Evolutionary conservation across 2,797 vertebrate genomes (phyloP).

Genomic region (Centropyge bicolor): DNA sequence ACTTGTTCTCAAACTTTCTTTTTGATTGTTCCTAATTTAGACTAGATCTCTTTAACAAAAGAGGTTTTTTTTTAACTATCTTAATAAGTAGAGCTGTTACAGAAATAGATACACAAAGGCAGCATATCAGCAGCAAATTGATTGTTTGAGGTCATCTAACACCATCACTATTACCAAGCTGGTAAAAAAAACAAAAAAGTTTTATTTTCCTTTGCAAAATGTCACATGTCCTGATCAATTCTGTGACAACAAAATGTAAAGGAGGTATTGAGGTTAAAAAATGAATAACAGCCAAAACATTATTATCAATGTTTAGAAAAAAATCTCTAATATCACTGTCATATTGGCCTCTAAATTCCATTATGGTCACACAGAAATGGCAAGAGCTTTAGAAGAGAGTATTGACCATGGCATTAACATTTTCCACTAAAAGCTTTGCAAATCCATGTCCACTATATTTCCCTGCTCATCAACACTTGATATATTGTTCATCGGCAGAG

Average conservation of each 20-base stretch:
- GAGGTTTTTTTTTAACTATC: no score
- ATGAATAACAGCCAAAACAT: neutral
- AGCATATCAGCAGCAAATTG: fast-evolving
- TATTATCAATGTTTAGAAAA: neutral
- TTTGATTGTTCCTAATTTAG: neutral
- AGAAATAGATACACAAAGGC: neutral
- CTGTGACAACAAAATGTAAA: neutral
- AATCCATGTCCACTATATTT: constrained; percentile 17
- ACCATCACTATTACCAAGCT: no score
- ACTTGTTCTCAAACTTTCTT: neutral
- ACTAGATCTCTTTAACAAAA: neutral
- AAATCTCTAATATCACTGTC: neutral
- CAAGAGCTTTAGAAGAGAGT: neutral
- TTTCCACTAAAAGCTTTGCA: constrained; percentile 23
- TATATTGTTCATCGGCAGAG: constrained; percentile 28
- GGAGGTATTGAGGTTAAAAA: neutral
- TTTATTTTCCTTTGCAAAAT: no score
- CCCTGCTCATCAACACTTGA: constrained; percentile 31
- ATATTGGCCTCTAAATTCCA: neutral
- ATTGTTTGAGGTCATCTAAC: neutral
- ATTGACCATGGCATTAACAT: neutral
- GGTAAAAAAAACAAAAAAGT: neutral
- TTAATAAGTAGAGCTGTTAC: neutral
- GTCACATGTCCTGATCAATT: no score
- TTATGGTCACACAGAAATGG: neutral